phyloP scores from a whole-genome alignment of 2,797 vertebrate genomes.

The Aulostomus chinensis region DNA sequence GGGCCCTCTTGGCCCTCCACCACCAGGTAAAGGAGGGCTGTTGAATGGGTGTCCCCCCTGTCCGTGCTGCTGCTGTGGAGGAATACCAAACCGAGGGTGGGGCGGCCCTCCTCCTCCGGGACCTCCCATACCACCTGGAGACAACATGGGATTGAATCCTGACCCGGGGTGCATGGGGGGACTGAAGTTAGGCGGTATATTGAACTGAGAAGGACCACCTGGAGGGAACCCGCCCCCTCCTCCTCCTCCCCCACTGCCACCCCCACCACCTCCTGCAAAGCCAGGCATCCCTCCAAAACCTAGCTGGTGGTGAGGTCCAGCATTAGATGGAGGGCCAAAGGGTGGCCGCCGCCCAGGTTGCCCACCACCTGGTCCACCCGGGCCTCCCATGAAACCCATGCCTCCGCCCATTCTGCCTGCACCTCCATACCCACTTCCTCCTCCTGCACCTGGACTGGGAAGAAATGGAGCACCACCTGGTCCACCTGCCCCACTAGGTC shows the following conservation, averaged over 20 bases:
- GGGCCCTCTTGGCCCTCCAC: conserved; percentile 79
- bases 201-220: conserved; percentile 85
- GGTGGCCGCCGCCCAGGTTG: conserved; percentile 86
- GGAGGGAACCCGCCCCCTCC: conserved; percentile 81
- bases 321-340: conserved; percentile 81
- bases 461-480: conserved; percentile 86
- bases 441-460: conserved; percentile 81
- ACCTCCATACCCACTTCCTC: conserved; percentile 81
- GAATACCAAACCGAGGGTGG: conserved; percentile 82
- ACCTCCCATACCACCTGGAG: conserved; percentile 82
- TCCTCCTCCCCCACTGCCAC: conserved; percentile 66
- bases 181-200: conserved; percentile 85
- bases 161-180: conserved; percentile 85
- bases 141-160: conserved; percentile 85
- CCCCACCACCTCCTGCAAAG: conserved; percentile 75
- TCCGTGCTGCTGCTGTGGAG: conserved; percentile 83
- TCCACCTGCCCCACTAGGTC: conserved; percentile 76
- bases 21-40: conserved; percentile 80
- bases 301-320: conserved; percentile 83
- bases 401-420: conserved; percentile 82
- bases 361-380: conserved; percentile 75
- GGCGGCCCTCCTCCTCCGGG: conserved; percentile 81
- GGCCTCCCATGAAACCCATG: conserved; percentile 82
- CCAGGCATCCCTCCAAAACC: conserved; percentile 84
- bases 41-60: conserved; percentile 84